Evolutionary conservation across 2,888 invertebrate species (phyloP).

Genomic region (Papilio elwesi): DNA sequence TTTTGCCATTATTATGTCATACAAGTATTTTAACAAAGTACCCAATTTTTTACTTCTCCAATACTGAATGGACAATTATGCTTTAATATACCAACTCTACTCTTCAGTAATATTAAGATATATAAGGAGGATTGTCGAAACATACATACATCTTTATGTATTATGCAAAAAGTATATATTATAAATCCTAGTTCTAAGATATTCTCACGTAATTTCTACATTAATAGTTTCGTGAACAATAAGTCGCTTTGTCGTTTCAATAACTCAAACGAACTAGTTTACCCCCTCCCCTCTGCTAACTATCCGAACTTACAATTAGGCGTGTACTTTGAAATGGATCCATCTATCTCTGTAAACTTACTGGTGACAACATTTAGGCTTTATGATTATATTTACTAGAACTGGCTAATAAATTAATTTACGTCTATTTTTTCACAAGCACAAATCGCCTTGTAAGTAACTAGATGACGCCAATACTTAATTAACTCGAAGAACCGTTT

Average conservation of each 20-base stretch:
- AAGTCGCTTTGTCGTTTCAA: slow-evolving; percentile 32
- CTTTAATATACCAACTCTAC: too few relatives aligned
- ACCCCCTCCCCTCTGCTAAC: slow-evolving; percentile 42
- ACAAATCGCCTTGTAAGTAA: too few relatives aligned
- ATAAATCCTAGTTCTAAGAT: slow-evolving; percentile 39
- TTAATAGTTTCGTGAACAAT: slow-evolving; percentile 21
- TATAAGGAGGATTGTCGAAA: too few relatives aligned
- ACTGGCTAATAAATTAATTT: not conserved
- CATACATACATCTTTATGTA: too few relatives aligned
- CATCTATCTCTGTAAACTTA: slow-evolving; percentile 70
- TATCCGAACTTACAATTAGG: slow-evolving; percentile 64
- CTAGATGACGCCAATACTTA: too few relatives aligned
- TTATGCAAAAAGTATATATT: too few relatives aligned
- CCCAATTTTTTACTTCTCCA: too few relatives aligned
- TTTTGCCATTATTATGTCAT: too few relatives aligned
- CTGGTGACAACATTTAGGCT: slow-evolving; percentile 56
- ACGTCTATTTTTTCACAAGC: not conserved
- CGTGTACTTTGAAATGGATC: slow-evolving; percentile 64
- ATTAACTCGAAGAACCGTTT: too few relatives aligned
- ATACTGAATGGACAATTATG: too few relatives aligned
- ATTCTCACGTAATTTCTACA: slow-evolving; percentile 48
- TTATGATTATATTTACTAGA: slow-evolving; percentile 22
- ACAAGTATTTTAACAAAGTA: too few relatives aligned
- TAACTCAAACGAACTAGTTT: slow-evolving; percentile 39
- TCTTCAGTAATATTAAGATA: too few relatives aligned